Evolutionary conservation across 2,113 vertebrate genomes (phyloP).

Genomic region (Copsychus sechellarum): DNA sequence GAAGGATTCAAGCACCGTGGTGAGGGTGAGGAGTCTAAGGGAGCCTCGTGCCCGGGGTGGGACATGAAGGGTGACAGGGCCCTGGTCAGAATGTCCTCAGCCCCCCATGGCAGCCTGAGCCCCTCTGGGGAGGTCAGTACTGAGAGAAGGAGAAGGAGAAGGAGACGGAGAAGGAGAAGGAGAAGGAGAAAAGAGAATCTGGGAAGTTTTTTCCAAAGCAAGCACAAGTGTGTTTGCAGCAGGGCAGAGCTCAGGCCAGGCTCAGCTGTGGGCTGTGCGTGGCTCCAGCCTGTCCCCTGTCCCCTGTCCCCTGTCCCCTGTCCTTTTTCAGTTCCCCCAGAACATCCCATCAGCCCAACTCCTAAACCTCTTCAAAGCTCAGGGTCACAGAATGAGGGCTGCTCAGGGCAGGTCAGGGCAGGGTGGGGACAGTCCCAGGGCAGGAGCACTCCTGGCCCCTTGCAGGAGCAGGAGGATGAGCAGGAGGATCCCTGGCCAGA

Average conservation of each 20-base stretch:
- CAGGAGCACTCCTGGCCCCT: not conserved
- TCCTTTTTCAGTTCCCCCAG: not conserved
- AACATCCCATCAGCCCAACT: rapidly evolving
- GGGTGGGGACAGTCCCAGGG: not conserved
- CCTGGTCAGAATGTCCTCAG: not conserved
- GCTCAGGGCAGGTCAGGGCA: not conserved
- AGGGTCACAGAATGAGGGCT: rapidly evolving
- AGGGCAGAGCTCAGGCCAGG: not conserved
- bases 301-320: not conserved
- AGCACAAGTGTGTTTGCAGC: not conserved
- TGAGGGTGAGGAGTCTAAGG: rapidly evolving
- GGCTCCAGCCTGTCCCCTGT: not conserved
- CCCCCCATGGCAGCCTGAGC: not conserved
- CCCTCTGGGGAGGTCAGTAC: too few relatives aligned
- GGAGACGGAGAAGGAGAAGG: not conserved
- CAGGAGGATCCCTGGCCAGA: not conserved
- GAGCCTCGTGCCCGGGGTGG: not conserved
- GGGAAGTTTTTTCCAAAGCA: not conserved
- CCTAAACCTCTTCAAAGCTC: too few relatives aligned
- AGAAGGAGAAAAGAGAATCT: not conserved
- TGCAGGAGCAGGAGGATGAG: not conserved
- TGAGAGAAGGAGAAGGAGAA: not conserved
- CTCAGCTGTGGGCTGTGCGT: not conserved
- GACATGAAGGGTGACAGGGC: not conserved
- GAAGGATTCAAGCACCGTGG: rapidly evolving